phyloP scores from a whole-genome alignment of 64 coral and sea anemone genomes.

The Hydrozoanthus tunicans region DNA sequence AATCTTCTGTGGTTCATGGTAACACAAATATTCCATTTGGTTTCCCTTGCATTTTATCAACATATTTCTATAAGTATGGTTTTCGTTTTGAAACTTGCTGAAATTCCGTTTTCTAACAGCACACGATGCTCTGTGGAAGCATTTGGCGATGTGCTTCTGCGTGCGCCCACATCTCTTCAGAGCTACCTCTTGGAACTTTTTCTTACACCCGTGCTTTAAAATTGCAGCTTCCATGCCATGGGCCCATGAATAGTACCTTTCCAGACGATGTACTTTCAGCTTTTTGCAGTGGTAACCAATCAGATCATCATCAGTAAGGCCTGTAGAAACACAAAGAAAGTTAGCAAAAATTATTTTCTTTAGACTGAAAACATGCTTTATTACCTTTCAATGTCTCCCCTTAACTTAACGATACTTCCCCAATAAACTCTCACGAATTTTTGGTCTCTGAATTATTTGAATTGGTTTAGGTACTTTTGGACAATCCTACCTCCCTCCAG shows the following conservation, averaged over 20 bases:
- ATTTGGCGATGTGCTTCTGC: slow-evolving; percentile 70
- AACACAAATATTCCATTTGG: slow-evolving; percentile 59
- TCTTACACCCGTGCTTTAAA: slow-evolving; percentile 66
- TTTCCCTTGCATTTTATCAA: slow-evolving; percentile 72
- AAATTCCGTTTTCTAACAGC: slow-evolving; percentile 71
- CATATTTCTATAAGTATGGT: slow-evolving; percentile 61
- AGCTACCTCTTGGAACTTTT: slow-evolving; percentile 75
- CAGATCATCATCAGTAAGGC: slow-evolving; percentile 72
- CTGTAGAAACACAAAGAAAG: background rate
- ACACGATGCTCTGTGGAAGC: slow-evolving; percentile 64
- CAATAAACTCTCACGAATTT: no score
- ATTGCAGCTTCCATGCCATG: slow-evolving; percentile 74
- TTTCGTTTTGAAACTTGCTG: slow-evolving; percentile 80
- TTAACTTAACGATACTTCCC: no score
- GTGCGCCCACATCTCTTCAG: slow-evolving; percentile 75
- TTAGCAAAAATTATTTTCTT: no score
- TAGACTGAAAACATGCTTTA: no score
- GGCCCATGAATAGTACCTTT: slow-evolving; percentile 67
- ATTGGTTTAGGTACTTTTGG: no score
- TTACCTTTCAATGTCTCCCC: no score
- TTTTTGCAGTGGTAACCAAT: slow-evolving; percentile 67
- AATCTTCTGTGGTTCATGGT: slow-evolving; percentile 76
- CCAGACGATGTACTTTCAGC: slow-evolving; percentile 14
- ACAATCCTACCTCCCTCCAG: no score
- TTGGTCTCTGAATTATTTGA: no score